phyloP scores from a whole-genome alignment of 1,140 invertebrate species.

The Asobara japonica region DNA sequence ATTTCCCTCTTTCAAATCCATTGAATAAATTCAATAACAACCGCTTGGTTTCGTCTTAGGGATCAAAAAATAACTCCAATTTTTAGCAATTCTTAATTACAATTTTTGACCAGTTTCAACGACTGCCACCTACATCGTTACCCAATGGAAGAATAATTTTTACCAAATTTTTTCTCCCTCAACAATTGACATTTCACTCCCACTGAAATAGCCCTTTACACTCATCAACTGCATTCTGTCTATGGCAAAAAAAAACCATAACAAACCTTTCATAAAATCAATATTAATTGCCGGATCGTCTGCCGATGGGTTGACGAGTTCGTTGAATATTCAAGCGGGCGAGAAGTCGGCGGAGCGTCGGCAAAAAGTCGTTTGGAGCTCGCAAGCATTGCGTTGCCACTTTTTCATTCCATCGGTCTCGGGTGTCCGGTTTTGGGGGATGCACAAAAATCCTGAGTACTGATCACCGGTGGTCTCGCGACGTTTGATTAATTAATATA shows the following conservation, averaged over 20 bases:
- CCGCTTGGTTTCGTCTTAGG: too few species aligned
- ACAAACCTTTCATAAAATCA: conserved; percentile 59
- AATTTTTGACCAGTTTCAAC: too few species aligned
- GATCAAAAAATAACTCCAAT: too few species aligned
- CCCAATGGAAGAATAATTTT: too few species aligned
- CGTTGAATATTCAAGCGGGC: conserved; percentile 61
- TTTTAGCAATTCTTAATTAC: too few species aligned
- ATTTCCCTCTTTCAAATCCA: too few species aligned
- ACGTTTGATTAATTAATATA: conserved; percentile 53
- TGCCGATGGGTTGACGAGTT: conserved; percentile 25
- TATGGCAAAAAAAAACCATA: background rate
- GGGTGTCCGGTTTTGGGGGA: background rate
- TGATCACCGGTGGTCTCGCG: conserved; percentile 33
- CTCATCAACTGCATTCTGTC: too few species aligned
- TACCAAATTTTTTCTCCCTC: too few species aligned
- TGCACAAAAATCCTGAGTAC: conserved; percentile 30
- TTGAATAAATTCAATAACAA: too few species aligned
- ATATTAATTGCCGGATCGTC: conserved; percentile 58
- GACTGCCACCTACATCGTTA: too few species aligned
- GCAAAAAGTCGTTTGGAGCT: conserved; percentile 61
- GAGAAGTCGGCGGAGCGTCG: conserved; percentile 4
- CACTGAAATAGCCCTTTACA: background rate
- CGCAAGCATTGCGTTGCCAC: conserved; percentile 49
- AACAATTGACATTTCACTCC: too few species aligned
- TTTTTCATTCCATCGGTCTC: conserved; percentile 45